Evolutionary conservation across 2,113 vertebrate species (phyloP), one percentile per base, ranked within the genome.

Genomic region (Dinomys branickii): DNA sequence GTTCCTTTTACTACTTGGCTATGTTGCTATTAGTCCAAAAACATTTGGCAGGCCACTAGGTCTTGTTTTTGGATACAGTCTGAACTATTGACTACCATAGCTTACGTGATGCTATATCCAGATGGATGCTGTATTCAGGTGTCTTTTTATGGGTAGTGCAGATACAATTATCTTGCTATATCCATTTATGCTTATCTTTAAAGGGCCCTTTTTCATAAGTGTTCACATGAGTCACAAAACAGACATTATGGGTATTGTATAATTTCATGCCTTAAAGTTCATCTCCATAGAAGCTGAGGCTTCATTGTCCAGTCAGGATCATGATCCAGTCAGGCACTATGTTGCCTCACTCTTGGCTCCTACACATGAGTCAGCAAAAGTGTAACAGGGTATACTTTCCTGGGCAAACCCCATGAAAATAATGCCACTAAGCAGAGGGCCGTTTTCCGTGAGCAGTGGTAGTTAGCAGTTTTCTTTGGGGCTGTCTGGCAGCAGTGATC

Each of bases 251-350:
- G 28, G 59, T 86, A 50, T 56, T 94, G 7, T 30, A 33, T 24
- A 78, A 67, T 88, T 85, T 90, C 14, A 38, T 78, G 47, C 52
- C 26, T 52, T 85, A 87, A 41, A 90, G 56, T 88, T 88, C 91
- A 47, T 90, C 52, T 82, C 71, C 50, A 63, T 44, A 85, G 24
- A 87, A 26, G 9, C 78, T 81, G 41, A 89, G 26, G 63, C n/a
- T 73, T 91, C 50, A 85, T 75, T 4, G 41, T 59, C 56, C n/a
- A 81, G 28, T 50, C 35, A 52, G 56, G 13, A 30, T 30, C n/a
- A 30, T 33, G 44, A 47, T 59, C 73, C 54, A 81, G 28, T 50
- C 35, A 71, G 59, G 52, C 30, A 91, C 59, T 44, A 33, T 1
- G 52, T n/a, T 63, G 38, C 19, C 33, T 75, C 35, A 17, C 44